Base-by-base conservation (phyloP, 2,888 invertebrate genomes). In the Hyposoter dolosus region DNA sequence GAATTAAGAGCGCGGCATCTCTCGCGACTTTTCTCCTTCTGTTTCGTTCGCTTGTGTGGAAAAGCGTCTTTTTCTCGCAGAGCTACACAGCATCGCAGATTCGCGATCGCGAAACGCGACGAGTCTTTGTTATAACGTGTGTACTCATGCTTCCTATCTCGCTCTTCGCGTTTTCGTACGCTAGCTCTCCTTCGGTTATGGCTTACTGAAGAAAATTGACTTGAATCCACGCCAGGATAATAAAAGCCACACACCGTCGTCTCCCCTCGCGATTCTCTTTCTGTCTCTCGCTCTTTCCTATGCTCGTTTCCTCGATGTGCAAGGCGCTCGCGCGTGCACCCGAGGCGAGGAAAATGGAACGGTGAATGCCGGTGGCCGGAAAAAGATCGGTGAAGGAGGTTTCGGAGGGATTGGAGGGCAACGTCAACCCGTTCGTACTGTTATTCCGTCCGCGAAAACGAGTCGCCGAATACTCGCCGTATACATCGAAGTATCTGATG, bases 171-270 rank as follows among this genome's bases (percentile, higher is more conserved):
- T 89, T 88, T 77, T 86, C 86, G 78, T 82, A 63, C 45, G 79
- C 77, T 74, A 43, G 53, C 83, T 74, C 45, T 60, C 83, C 76
- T 76, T 88, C 88, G 91, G 89, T 91, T 93, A 92, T 91, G 89
- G 90, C 90, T 90, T 90, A 91, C 91, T 92, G 90, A 92, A 92
- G 92, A 91, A 93, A 93, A 93, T 93, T 93, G 92, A 93, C 93
- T 93, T 93, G 93, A 93, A 92, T 90, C 91, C 88, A 85, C 84
- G 93, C 93, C 93, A 93, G 91, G 90, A 93, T 92, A 91, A 93
- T 93, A 92, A 91, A 92, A 93, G 90, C 90, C 68, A 74, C 77
- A 83, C 81, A 77, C 83, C 76, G 80, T 68, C 50, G 77, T 71
- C 71, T 56, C 68, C 66, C 72, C 60, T 68, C 53, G 68, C 74